A percentile compares a stretch with the other conserved stretches of the same genome.
phyloP scores from a whole-genome alignment of 1,140 invertebrate species.

The Drosophila tristis region DNA sequence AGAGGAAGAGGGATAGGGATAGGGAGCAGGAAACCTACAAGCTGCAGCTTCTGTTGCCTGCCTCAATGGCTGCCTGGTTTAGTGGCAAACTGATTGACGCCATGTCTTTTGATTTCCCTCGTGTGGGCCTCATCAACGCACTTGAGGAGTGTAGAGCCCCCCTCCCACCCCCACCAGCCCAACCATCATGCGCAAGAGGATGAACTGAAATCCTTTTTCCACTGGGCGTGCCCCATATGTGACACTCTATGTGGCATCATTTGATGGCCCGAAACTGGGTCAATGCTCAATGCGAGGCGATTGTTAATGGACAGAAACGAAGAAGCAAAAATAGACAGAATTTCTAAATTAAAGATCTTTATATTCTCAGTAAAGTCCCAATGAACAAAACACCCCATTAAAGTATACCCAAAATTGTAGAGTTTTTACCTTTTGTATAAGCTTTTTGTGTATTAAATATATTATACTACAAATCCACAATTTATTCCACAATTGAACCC shows the following conservation, averaged over 20 bases:
- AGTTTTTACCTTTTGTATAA: too few relatives aligned
- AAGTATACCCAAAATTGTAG: too few relatives aligned
- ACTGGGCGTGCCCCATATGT: constrained; percentile 13
- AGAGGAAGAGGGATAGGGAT: too few relatives aligned
- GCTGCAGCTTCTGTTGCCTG: neutral
- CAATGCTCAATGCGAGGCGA: constrained; percentile 12
- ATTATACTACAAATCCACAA: too few relatives aligned
- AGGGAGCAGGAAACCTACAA: constrained; percentile 35
- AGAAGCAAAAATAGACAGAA: neutral
- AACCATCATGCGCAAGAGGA: neutral
- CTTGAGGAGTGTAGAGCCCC: constrained; percentile 6
- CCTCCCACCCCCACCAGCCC: too few relatives aligned
- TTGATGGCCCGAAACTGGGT: constrained; percentile 37
- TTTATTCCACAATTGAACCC: too few relatives aligned
- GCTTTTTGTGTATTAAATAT: too few relatives aligned
- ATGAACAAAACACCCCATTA: too few relatives aligned
- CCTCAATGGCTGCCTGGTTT: constrained; percentile 21
- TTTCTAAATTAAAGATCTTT: neutral
- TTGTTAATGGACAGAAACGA: neutral
- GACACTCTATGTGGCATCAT: constrained; percentile 40
- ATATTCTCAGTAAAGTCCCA: neutral
- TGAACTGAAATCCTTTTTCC: constrained; percentile 10
- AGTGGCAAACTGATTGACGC: constrained; percentile 67
- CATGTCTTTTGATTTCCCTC: constrained; percentile 74
- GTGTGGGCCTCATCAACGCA: constrained; percentile 51